These are phyloP conservation scores for Oryzias sinensis DNA, from an alignment of 2,797 vertebrate species.

Conservation along the genomic window DNA sequence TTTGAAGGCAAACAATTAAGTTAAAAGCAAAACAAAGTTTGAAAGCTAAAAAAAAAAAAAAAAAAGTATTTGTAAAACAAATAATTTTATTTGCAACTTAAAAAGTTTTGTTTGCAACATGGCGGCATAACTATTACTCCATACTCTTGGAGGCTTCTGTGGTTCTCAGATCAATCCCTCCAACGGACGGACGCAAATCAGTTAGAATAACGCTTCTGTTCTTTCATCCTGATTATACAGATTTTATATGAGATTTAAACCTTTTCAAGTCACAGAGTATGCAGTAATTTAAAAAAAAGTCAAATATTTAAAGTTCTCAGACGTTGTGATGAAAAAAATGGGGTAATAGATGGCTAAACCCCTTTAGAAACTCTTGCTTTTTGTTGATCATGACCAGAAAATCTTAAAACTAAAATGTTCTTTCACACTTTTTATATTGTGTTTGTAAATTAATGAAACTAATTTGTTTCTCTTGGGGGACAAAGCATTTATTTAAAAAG, in stretches of 20 bases:
- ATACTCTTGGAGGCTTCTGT: constrained; percentile 45
- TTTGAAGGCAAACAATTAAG: no score
- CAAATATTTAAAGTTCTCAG: constrained; percentile 20
- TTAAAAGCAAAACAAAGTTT: no score
- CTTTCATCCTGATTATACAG: constrained; percentile 28
- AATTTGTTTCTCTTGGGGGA: no score
- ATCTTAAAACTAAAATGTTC: not conserved
- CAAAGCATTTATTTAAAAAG: no score
- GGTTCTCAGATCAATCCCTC: constrained; percentile 10
- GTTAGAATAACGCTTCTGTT: constrained; percentile 44
- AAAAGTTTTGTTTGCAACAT: no score
- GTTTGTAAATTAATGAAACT: no score
- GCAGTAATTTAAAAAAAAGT: constrained; percentile 38
- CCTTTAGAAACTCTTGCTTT: not conserved
- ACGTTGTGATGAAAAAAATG: not conserved
- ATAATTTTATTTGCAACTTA: no score
- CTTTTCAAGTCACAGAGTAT: constrained; percentile 32
- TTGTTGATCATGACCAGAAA: not conserved
- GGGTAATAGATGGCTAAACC: no score
- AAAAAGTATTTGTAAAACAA: no score
- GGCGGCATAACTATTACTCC: constrained; percentile 8
- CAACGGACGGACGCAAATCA: constrained; percentile 7
- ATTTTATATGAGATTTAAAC: constrained; percentile 7
- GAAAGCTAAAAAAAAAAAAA: no score
- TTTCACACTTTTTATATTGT: not conserved